Base-by-base conservation (phyloP, 1,140 invertebrate species). In the Alviniconcha marisindica region DNA sequence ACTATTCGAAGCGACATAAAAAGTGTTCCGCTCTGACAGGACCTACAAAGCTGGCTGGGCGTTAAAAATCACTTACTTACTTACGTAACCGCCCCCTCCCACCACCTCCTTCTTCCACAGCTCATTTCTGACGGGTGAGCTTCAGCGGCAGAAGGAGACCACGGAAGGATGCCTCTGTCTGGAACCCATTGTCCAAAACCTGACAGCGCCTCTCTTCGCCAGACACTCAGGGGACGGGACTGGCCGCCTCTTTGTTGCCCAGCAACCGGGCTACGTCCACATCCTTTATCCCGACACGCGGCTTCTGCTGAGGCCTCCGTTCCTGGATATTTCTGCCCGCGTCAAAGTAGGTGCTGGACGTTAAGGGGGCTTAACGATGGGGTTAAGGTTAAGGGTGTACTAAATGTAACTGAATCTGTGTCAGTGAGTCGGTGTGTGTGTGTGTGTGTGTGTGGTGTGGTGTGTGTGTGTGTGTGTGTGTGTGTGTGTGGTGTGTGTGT, bases 91-190 rank as follows among this genome's bases (percentile, higher is more conserved):
- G n/a, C n/a, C n/a, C n/a, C 15, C 56, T 7, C n/a, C 15, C 56
- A 18, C 18, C 66, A n/a, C 7, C n/a, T 60, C 7, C n/a, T 60
- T 14, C 0, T 33, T 12, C 63, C 63, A 31, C 44, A 80, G 56
- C 60, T 38, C 78, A 28, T 28, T 21, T 7, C 78, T 80, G 31
- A 80, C 42, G 56, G 40, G 56, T 31, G 24, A 44, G 56, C 60
- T 80, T 54, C 71, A 42, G 33, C 87, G 15, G 31, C 51, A 80
- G 14, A 86, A 87, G 77, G 77, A 85, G 0, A 90, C 85, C 10
- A 81, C 76, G 10, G 87, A 89, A 63, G 90, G 89, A 0, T 93
- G 92, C 85, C 71, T 93, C 3, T 93, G 92, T 84, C 63, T 93
- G 42, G 87, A 92, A 79, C 73, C 86, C 38, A 80, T 89, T 36